Evolutionary conservation across 2,888 invertebrate species (phyloP).

Genomic region (Tenthredo mesomela): DNA sequence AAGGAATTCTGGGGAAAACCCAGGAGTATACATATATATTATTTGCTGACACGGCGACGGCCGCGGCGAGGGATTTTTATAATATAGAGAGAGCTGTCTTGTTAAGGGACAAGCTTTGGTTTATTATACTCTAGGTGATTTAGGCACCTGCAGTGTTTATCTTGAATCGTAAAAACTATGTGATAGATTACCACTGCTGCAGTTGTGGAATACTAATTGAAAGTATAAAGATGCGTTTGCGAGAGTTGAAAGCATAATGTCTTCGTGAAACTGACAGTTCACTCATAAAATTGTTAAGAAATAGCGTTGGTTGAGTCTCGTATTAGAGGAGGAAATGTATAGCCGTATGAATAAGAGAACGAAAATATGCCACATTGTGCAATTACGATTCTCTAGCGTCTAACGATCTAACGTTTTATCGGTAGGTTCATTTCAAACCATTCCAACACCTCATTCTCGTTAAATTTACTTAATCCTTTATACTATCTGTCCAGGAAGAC

Average conservation of each 20-base stretch:
- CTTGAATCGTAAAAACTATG: not conserved
- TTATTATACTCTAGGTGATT: not conserved
- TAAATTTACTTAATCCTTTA: not conserved
- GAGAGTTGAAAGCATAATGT: not conserved
- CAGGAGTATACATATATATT: too few relatives aligned
- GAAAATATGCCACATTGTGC: not conserved
- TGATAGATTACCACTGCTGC: not conserved
- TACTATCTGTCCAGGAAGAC: not conserved
- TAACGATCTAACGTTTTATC: not conserved
- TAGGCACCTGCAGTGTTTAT: not conserved
- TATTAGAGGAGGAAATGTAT: not conserved
- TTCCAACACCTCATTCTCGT: not conserved
- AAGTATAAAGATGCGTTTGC: not conserved
- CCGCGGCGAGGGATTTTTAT: too few relatives aligned
- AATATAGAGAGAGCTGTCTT: too few relatives aligned
- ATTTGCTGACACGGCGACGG: too few relatives aligned
- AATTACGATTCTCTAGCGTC: not conserved
- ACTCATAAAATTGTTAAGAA: not conserved
- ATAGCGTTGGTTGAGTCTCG: not conserved
- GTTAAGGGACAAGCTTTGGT: not conserved
- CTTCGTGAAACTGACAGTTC: constrained; percentile 5
- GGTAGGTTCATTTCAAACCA: not conserved
- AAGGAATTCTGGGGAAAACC: too few relatives aligned
- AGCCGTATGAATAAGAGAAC: not conserved
- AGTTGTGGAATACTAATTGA: constrained; percentile 2